Percentiles rank a stretch among this genome's conserved stretches.
Evolutionary conservation across 2,797 vertebrate species (phyloP).

Genomic region (Pyrocephalus nanus): DNA sequence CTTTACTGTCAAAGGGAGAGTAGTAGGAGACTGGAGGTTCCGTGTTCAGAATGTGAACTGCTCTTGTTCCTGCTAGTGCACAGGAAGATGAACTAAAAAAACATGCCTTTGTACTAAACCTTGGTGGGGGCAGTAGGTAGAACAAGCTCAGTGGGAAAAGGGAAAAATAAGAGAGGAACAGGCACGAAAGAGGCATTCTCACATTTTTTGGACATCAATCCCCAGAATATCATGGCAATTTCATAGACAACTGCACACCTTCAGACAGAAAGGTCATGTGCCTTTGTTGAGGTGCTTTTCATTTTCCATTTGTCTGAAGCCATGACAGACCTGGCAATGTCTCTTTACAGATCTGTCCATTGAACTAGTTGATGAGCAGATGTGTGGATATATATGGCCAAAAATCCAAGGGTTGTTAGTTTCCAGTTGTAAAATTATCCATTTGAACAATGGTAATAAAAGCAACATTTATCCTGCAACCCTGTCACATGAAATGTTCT

Average conservation of each 20-base stretch:
- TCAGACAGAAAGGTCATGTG: background rate
- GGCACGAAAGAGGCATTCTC: background rate
- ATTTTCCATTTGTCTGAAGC: background rate
- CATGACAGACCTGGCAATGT: background rate
- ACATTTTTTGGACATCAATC: background rate
- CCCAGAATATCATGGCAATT: background rate
- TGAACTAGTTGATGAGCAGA: background rate
- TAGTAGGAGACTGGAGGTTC: background rate
- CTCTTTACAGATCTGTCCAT: background rate
- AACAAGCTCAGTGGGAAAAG: background rate
- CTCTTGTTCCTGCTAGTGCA: background rate
- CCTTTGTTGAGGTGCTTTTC: background rate
- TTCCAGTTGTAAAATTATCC: background rate
- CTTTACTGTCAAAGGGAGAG: background rate
- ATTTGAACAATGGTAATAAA: background rate
- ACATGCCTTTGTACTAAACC: background rate
- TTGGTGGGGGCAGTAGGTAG: background rate
- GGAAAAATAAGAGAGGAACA: background rate
- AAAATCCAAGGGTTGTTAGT: background rate
- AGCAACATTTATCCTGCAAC: background rate
- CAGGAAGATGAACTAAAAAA: background rate
- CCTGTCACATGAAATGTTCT: rapidly evolving
- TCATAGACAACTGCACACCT: background rate
- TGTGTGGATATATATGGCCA: background rate
- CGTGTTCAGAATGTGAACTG: background rate